phyloP scores from a whole-genome alignment of 2,888 invertebrate genomes.

The Cephus rjabovi region DNA sequence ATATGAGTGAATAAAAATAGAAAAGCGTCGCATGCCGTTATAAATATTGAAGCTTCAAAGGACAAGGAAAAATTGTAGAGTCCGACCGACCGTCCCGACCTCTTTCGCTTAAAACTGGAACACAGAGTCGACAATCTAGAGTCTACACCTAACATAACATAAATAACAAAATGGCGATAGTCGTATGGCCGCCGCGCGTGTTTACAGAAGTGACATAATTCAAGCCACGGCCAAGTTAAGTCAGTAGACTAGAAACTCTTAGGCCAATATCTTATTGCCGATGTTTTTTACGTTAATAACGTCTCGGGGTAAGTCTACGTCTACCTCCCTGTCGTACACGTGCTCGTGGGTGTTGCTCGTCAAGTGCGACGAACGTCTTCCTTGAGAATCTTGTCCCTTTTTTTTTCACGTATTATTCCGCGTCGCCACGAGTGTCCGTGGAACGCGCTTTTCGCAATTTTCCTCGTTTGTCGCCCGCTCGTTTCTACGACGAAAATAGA shows the following conservation, averaged over 20 bases:
- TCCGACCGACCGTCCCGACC: neutral
- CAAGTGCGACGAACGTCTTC: neutral
- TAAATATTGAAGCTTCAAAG: neutral
- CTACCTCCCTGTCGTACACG: neutral
- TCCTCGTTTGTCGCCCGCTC: slow-evolving; percentile 6
- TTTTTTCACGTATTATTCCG: neutral
- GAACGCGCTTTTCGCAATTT: neutral
- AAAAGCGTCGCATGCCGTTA: neutral
- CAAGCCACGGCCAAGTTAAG: neutral
- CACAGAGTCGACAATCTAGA: neutral
- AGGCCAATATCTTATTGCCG: neutral
- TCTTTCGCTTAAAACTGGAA: neutral
- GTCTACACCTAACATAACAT: neutral
- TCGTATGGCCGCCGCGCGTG: slow-evolving; percentile 22
- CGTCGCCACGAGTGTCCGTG: neutral
- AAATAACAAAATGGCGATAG: neutral
- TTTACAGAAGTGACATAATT: slow-evolving; percentile 38
- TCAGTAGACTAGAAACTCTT: neutral
- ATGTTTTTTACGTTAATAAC: neutral
- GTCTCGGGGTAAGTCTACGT: neutral
- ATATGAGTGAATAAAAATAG: neutral
- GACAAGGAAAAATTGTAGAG: neutral
- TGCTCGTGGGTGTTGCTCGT: neutral
- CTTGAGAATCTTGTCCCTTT: neutral
- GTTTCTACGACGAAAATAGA: neutral